Evolutionary conservation across 2,888 invertebrate species (phyloP).

Genomic region (Luffia ferchaultella): DNA sequence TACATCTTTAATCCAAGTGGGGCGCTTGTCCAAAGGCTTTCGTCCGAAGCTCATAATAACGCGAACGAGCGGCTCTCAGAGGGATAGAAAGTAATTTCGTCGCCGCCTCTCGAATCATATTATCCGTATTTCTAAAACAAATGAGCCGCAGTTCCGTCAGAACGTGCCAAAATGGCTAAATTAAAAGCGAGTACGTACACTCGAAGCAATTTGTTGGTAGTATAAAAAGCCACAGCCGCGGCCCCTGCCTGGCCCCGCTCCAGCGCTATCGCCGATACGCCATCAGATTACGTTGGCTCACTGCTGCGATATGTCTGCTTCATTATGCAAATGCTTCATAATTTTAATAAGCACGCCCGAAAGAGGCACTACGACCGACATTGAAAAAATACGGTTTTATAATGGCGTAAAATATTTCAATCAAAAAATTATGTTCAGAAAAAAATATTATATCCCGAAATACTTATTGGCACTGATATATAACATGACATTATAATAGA

Average conservation of each 20-base stretch:
- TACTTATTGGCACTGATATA: no score
- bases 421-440: no score
- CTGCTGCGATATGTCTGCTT: background rate
- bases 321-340: background rate
- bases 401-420: no score
- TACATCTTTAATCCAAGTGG: background rate
- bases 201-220: conserved; percentile 31
- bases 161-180: conserved; percentile 58
- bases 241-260: conserved; percentile 31
- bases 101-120: conserved; percentile 38
- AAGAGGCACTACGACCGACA: background rate
- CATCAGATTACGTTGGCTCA: background rate
- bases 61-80: conserved; percentile 20
- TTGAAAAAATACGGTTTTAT: no score
- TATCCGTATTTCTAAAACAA: conserved; percentile 45
- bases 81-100: conserved; percentile 14
- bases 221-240: conserved; percentile 37
- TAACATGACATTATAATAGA: no score
- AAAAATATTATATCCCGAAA: no score
- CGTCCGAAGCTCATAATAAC: conserved; percentile 25
- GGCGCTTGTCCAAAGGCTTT: conserved; percentile 21
- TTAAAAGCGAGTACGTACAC: conserved; percentile 47
- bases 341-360: background rate
- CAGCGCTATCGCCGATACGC: conserved; percentile 19
- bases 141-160: conserved; percentile 45